Evolutionary conservation across 2,888 invertebrate genomes (phyloP).

Genomic region (Dasysyrphus albostriatus): DNA sequence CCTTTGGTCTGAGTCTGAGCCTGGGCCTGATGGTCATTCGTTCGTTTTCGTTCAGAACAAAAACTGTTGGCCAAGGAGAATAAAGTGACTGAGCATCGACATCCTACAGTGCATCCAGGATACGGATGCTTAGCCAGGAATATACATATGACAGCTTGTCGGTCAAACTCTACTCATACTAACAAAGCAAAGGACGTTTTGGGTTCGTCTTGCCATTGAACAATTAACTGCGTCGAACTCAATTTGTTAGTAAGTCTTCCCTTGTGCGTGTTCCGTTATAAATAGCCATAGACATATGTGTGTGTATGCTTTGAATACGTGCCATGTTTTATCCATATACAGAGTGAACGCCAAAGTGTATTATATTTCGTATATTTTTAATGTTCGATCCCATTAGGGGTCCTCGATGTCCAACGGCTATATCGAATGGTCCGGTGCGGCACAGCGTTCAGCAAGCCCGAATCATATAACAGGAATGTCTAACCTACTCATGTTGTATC

Average conservation of each 20-base stretch:
- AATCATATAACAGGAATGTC: background rate
- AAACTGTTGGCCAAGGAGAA: constrained; percentile 34
- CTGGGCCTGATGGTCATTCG: background rate
- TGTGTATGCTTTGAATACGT: constrained; percentile 18
- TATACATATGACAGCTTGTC: constrained; percentile 41
- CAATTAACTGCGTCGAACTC: constrained; percentile 70
- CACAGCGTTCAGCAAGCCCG: background rate
- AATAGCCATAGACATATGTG: background rate
- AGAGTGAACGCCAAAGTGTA: constrained; percentile 49
- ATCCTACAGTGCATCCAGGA: constrained; percentile 50
- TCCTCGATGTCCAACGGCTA: constrained; percentile 45
- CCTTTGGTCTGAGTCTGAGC: background rate
- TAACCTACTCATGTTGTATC: background rate
- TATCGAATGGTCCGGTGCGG: constrained; percentile 36
- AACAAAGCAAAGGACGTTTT: background rate
- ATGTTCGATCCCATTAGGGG: constrained; percentile 72
- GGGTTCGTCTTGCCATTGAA: constrained; percentile 37
- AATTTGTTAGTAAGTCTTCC: constrained; percentile 65
- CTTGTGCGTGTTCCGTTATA: constrained; percentile 48
- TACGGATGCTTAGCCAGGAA: constrained; percentile 56
- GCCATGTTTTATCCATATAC: constrained; percentile 39
- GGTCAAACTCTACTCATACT: constrained; percentile 46
- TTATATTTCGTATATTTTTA: constrained; percentile 72
- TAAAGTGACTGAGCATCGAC: constrained; percentile 48
- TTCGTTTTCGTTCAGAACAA: constrained; percentile 3